Conservation (phyloP, 2,797 vertebrate genomes). For the Siniperca undulata region DNA sequence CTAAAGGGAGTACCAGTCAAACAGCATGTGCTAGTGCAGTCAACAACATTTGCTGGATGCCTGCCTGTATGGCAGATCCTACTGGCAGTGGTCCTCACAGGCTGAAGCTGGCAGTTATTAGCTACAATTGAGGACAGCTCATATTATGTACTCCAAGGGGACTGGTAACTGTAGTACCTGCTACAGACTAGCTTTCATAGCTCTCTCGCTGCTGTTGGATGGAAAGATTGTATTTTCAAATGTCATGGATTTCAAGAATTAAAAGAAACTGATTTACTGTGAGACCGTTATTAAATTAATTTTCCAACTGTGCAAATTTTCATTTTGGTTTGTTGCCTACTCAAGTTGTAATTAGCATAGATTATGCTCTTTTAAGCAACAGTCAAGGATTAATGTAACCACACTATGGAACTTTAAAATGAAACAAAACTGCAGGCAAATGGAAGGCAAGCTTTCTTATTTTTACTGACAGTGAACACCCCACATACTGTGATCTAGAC, state of each 20-base stretch:
- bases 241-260: constrained; percentile 27
- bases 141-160: constrained; percentile 71
- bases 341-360: constrained; percentile 18
- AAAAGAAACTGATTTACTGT: constrained; percentile 25
- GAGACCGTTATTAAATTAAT: not conserved
- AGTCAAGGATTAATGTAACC: constrained; percentile 8
- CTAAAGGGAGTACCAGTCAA: constrained; percentile 76
- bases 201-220: constrained; percentile 29
- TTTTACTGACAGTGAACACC: constrained; percentile 17
- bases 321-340: not conserved
- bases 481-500: constrained; percentile 8
- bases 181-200: constrained; percentile 37
- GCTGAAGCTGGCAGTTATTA: constrained; percentile 77
- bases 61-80: constrained; percentile 69
- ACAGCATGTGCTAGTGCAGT: constrained; percentile 81
- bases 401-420: not conserved
- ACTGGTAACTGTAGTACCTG: constrained; percentile 65
- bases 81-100: constrained; percentile 68
- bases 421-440: not conserved
- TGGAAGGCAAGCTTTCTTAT: not conserved
- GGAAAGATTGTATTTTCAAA: constrained; percentile 24
- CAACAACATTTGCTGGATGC: constrained; percentile 77
- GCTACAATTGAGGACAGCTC: constrained; percentile 75
- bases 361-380: constrained; percentile 23
- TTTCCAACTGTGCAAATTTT: not conserved